Conservation (phyloP, 2,888 invertebrate genomes). For the Cheilosia soror region DNA sequence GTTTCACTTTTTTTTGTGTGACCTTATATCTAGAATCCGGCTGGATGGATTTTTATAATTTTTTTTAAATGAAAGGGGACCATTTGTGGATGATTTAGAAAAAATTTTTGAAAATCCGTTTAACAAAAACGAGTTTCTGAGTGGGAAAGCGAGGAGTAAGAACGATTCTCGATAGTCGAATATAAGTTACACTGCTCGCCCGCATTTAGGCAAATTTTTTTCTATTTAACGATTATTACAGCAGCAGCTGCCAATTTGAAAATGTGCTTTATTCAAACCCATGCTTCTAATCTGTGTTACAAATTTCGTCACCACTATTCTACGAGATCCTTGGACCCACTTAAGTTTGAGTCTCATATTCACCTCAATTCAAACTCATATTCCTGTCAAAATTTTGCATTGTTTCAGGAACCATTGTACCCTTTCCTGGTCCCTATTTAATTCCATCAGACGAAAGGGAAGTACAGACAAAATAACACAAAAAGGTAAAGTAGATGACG, state of each 20-base stretch:
- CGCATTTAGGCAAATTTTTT: too few species aligned
- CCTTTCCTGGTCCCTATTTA: slow-evolving; percentile 38
- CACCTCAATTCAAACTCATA: slow-evolving; percentile 28
- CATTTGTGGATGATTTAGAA: too few species aligned
- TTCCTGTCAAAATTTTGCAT: slow-evolving; percentile 10
- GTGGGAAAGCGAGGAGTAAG: too few species aligned
- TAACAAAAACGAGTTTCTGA: too few species aligned
- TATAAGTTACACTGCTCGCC: too few species aligned
- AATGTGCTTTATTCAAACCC: slow-evolving; percentile 1
- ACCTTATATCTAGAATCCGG: too few species aligned
- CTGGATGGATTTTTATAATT: too few species aligned
- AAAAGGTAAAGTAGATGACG: slow-evolving; percentile 35
- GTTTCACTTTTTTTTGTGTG: too few species aligned
- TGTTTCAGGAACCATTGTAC: slow-evolving; percentile 16
- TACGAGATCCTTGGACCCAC: slow-evolving; percentile 4
- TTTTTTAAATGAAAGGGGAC: too few species aligned
- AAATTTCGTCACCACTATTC: background rate
- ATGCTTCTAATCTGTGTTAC: background rate
- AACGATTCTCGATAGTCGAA: too few species aligned
- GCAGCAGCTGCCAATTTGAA: background rate
- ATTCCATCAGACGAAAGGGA: slow-evolving; percentile 45
- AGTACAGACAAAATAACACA: background rate
- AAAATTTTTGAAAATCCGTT: too few species aligned
- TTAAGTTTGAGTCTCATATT: slow-evolving; percentile 37
- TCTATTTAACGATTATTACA: too few species aligned